Conservation (phyloP, 2,113 vertebrate genomes). For the Morone saxatilis region DNA sequence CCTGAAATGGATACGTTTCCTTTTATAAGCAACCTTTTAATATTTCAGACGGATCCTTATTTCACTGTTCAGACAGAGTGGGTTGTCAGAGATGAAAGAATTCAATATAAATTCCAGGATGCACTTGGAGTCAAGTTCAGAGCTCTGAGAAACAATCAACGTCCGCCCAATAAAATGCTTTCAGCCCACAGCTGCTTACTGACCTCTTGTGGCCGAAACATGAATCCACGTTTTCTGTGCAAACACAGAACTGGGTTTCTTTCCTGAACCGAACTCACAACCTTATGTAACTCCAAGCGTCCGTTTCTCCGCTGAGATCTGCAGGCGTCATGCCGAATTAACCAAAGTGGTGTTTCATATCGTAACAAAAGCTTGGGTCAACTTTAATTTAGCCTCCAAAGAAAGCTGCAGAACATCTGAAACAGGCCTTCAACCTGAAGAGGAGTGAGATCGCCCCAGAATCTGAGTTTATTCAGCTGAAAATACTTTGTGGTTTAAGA, state of each 20-base stretch:
- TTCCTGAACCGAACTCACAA: too few species aligned
- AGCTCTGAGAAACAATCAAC: background rate
- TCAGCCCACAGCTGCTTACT: slow-evolving; percentile 45
- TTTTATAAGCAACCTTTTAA: background rate
- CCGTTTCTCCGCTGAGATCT: slow-evolving; percentile 4
- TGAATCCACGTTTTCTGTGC: too few species aligned
- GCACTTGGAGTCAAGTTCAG: slow-evolving; percentile 16
- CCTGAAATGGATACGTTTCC: background rate
- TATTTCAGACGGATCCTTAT: background rate
- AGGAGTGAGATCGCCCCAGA: background rate
- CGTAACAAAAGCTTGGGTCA: slow-evolving; percentile 43
- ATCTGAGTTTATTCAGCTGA: slow-evolving; percentile 12
- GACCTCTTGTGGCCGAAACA: slow-evolving; percentile 72
- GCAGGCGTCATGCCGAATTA: background rate
- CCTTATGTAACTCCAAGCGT: background rate
- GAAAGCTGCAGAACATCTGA: slow-evolving; percentile 8
- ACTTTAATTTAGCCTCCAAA: background rate
- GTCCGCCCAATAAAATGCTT: background rate
- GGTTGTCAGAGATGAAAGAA: background rate
- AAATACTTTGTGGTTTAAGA: background rate
- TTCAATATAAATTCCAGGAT: background rate
- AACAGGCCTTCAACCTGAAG: background rate
- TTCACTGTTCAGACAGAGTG: too few species aligned
- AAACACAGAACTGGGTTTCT: background rate
- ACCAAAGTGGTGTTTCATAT: background rate